Percentiles rank a stretch among this genome's conserved stretches.
Evolutionary conservation across 2,797 vertebrate genomes (phyloP).

Genomic region (Gila robusta): DNA sequence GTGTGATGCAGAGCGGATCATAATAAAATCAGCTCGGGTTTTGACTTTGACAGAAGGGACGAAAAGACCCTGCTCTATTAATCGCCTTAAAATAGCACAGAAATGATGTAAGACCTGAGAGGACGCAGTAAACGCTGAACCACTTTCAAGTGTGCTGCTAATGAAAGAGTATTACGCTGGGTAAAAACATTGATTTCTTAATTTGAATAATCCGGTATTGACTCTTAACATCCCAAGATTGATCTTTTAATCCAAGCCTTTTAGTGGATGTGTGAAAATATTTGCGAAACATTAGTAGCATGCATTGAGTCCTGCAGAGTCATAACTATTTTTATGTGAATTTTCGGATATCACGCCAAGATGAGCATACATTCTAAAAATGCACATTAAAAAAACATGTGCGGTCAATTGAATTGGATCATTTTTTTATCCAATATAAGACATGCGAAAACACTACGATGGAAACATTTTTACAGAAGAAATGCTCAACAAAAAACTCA

Average conservation of each 20-base stretch:
- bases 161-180: background rate
- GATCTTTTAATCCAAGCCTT: conserved; percentile 8
- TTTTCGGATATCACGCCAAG: background rate
- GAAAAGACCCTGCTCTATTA: conserved; percentile 59
- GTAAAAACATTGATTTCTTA: background rate
- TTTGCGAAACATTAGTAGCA: background rate
- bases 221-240: background rate
- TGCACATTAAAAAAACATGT: no score
- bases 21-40: conserved; percentile 34
- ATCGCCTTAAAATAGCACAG: conserved; percentile 69
- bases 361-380: no score
- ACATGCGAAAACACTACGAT: background rate
- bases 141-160: background rate
- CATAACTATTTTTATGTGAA: background rate
- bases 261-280: background rate
- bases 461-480: background rate
- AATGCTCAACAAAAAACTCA: background rate
- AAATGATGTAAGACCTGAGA: conserved; percentile 53
- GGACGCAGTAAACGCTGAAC: conserved; percentile 35
- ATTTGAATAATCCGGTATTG: background rate
- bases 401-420: background rate
- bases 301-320: background rate
- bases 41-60: conserved; percentile 46
- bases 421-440: background rate
- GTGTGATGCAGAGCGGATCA: conserved; percentile 52